Percentiles rank a stretch among this genome's conserved stretches.
These are phyloP conservation scores for Pyrocephalus nanus DNA, from an alignment of 2,797 vertebrate genomes.

Conservation along the genomic window DNA sequence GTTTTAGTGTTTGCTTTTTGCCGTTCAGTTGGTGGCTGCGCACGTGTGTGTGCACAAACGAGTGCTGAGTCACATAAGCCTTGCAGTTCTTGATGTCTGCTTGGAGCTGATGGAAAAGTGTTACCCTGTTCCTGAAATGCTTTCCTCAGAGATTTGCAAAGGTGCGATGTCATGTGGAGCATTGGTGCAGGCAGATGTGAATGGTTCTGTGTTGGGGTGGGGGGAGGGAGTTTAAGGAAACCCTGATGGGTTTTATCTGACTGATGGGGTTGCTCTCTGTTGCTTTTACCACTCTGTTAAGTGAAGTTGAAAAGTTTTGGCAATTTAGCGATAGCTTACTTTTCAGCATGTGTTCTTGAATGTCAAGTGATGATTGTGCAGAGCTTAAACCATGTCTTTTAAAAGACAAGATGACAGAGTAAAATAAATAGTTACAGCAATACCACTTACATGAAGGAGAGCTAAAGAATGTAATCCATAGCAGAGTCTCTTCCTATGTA, in stretches of 20 bases:
- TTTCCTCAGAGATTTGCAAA: not conserved
- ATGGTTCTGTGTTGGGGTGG: not conserved
- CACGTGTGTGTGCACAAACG: fast-evolving
- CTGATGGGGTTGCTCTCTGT: not conserved
- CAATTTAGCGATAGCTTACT: not conserved
- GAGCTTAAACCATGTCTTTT: not conserved
- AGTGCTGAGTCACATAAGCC: fast-evolving
- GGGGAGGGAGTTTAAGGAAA: not conserved
- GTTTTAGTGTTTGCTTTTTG: not conserved
- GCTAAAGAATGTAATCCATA: not conserved
- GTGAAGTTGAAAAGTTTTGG: not conserved
- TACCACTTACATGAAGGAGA: not conserved
- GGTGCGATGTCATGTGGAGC: fast-evolving
- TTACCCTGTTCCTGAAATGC: not conserved
- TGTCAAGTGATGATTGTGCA: not conserved
- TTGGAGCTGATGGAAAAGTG: not conserved
- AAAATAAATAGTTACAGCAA: not conserved
- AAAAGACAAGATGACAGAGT: not conserved
- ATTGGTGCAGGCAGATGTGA: fast-evolving
- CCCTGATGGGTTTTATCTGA: not conserved
- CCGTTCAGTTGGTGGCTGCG: fast-evolving
- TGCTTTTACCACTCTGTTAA: not conserved
- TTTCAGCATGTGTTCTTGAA: not conserved
- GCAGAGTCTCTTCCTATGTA: not conserved
- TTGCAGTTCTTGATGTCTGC: fast-evolving